Evolutionary conservation across 2,888 invertebrate species (phyloP), one percentile per base, ranked within the genome.

Genomic region (Cordilura impudica): DNA sequence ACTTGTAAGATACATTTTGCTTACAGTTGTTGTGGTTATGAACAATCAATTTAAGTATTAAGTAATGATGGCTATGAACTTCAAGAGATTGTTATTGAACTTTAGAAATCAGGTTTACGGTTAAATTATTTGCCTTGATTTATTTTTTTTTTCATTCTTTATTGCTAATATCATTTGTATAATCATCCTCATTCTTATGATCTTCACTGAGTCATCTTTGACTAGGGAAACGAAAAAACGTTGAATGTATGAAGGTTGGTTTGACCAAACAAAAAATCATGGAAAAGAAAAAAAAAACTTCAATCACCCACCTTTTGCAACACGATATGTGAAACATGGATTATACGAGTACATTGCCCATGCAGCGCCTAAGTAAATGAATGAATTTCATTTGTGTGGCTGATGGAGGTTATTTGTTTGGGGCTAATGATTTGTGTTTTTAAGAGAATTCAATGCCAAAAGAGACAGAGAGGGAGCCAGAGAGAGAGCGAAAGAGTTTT

Each of bases 51-150:
- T 14, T 23, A 66, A 31, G 39, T 69, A 58, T 74, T 67, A 66
- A 67, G 65, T 60, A 74, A 74, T 61, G 54, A 60, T 49, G 70
- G 29, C 65, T 75, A 66, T 71, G 71, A 61, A 75, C 71, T 75
- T 71, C 53, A 35, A 43, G 43, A 61, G 21, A 51, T 72, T 75
- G 71, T 79, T 75, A 67, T 72, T 75, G 71, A 79, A 75, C 75
- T 79, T 72, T 58, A 23, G 26, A 56, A 75, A 75, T 79, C 75
- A 75, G 61, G 79, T 79, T 79, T 78, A 74, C 66, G 61, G 75
- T 63, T 75, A 67, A 71, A 61, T 61, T 63, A 67, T 54, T 72
- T 66, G 12, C 53, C 49, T 74, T 47, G 70, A 66, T 35, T 47
- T 45, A 10, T 45, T 19, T 43, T 29, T 26, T 51, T 26, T 56